phyloP scores from a whole-genome alignment of 2,888 invertebrate species.

The Leucophenga montana region DNA sequence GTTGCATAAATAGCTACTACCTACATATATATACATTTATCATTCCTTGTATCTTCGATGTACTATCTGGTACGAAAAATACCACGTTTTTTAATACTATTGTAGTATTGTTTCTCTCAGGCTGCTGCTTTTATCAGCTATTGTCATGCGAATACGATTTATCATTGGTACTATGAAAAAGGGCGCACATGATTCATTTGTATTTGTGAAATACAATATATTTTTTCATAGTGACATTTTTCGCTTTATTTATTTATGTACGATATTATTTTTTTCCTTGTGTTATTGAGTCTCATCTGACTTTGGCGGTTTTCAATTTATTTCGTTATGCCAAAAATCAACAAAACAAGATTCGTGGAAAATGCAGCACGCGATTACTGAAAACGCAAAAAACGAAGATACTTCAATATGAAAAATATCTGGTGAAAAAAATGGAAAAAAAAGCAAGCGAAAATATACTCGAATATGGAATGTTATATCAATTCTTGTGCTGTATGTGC shows the following conservation, averaged over 20 bases:
- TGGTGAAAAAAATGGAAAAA: background rate
- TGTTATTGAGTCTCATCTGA: background rate
- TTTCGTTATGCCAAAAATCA: conserved; percentile 22
- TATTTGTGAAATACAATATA: no score
- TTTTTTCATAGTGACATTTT: no score
- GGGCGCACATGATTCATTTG: background rate
- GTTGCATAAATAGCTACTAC: no score
- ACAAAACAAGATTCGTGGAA: conserved; percentile 6
- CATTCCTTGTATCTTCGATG: no score
- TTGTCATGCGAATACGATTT: background rate
- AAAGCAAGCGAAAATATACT: conserved; percentile 1
- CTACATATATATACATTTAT: no score
- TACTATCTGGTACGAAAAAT: no score
- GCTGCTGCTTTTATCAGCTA: background rate
- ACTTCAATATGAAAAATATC: no score
- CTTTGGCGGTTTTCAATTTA: conserved; percentile 29
- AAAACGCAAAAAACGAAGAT: no score
- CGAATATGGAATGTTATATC: conserved; percentile 9
- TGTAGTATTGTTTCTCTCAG: no score
- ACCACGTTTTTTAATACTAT: no score
- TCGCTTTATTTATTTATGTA: no score
- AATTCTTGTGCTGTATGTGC: conserved; percentile 3
- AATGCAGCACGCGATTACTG: conserved; percentile 6
- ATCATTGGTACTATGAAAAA: background rate
- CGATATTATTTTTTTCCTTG: background rate